phyloP scores from a whole-genome alignment of 1,140 invertebrate species.

The Ceratosolen solmsi region DNA sequence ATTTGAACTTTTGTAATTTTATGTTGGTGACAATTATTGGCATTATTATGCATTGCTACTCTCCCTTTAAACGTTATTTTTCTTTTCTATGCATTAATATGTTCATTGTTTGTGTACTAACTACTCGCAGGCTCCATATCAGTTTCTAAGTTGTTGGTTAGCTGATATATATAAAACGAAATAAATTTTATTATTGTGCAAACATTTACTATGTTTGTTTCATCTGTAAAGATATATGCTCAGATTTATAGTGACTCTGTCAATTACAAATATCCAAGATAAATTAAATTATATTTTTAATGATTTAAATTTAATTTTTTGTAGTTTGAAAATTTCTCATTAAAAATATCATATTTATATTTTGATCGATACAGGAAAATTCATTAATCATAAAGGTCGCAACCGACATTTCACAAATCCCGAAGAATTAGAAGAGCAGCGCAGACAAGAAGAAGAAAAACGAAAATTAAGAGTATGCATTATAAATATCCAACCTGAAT shows the following conservation, averaged over 20 bases:
- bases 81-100: not conserved
- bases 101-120: not conserved
- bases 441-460: slow-evolving; percentile 83
- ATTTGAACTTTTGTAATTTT: not conserved
- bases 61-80: not conserved
- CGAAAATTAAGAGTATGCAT: slow-evolving; percentile 79
- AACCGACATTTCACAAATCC: slow-evolving; percentile 94
- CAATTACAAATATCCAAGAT: not conserved
- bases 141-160: not conserved
- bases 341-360: not conserved
- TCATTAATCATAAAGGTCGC: slow-evolving; percentile 92
- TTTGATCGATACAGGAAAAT: slow-evolving; percentile 79
- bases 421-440: slow-evolving; percentile 90
- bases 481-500: slow-evolving; percentile 32
- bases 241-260: too few species aligned
- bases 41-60: not conserved
- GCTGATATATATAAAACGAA: not conserved
- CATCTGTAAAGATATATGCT: not conserved
- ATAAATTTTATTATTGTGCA: not conserved
- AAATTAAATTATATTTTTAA: not conserved
- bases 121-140: not conserved
- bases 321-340: not conserved
- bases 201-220: not conserved
- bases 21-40: not conserved
- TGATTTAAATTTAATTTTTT: not conserved